Evolutionary conservation across 2,797 vertebrate genomes (phyloP).

Genomic region (Xenentodon cancila): DNA sequence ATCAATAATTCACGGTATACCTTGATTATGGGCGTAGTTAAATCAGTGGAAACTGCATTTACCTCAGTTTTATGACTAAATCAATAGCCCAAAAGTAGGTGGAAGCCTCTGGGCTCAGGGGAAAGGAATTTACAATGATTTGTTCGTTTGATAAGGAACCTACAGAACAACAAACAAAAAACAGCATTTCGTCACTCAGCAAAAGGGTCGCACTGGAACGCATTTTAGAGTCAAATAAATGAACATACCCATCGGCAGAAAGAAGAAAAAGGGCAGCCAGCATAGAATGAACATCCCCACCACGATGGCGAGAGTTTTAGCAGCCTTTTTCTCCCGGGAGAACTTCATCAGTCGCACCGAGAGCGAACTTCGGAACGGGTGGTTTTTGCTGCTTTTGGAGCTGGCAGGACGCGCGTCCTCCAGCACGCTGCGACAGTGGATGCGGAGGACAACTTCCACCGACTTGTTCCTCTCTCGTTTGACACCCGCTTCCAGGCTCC

Average conservation of each 20-base stretch:
- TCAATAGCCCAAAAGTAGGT: no score
- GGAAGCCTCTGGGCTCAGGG: no score
- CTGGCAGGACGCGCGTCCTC: constrained; percentile 78
- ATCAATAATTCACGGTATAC: constrained; percentile 13
- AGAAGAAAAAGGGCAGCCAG: constrained; percentile 98
- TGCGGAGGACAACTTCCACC: constrained; percentile 92
- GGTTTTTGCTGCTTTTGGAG: constrained; percentile 85
- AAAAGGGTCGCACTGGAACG: no score
- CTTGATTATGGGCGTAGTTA: background rate
- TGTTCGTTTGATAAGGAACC: no score
- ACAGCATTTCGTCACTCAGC: no score
- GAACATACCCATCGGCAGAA: constrained; percentile 92
- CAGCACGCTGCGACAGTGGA: constrained; percentile 91
- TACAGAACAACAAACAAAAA: no score
- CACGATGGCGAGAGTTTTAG: constrained; percentile 97
- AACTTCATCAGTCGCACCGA: constrained; percentile 97
- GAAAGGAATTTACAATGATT: no score
- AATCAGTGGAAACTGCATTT: background rate
- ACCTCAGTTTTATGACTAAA: no score
- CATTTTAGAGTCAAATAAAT: background rate
- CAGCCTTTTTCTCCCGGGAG: constrained; percentile 97
- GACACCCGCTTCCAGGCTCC: constrained; percentile 93
- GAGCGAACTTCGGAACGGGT: constrained; percentile 93
- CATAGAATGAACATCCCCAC: constrained; percentile 98
- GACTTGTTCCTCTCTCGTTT: constrained; percentile 94